Percentiles rank a stretch among this genome's conserved stretches.
phyloP scores from a whole-genome alignment of 2,113 vertebrate species.

The Elephas maximus region DNA sequence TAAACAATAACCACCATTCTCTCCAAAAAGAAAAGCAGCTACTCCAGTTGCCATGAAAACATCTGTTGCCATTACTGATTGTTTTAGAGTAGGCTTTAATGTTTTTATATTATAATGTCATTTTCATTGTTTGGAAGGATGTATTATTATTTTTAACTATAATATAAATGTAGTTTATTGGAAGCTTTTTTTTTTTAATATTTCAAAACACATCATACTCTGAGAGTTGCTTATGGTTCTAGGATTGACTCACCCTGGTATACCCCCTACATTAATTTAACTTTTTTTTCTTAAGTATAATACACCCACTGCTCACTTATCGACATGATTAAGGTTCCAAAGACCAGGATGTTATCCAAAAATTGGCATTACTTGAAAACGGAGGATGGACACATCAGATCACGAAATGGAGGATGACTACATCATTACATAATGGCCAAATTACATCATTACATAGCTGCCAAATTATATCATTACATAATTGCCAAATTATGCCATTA shows the following conservation, averaged over 20 bases:
- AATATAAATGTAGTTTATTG: not conserved
- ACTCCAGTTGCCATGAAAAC: not conserved
- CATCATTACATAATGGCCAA: too few relatives aligned
- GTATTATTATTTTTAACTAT: slow-evolving; percentile 27
- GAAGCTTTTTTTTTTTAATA: slow-evolving; percentile 38
- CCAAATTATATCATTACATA: too few relatives aligned
- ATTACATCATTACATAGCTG: too few relatives aligned
- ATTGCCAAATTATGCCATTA: too few relatives aligned
- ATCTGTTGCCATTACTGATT: not conserved
- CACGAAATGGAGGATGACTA: too few relatives aligned
- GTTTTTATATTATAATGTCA: slow-evolving; percentile 23
- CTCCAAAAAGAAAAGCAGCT: not conserved
- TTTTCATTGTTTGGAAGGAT: slow-evolving; percentile 40
- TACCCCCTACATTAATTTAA: slow-evolving; percentile 32
- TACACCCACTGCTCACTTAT: not conserved
- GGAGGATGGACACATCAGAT: too few relatives aligned
- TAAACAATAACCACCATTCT: not conserved
- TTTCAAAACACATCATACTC: slow-evolving; percentile 19
- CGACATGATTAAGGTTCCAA: too few relatives aligned
- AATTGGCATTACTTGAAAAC: too few relatives aligned
- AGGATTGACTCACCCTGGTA: not conserved
- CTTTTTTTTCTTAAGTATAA: slow-evolving; percentile 33
- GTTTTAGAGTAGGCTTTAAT: slow-evolving; percentile 33
- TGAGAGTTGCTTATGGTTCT: slow-evolving; percentile 34
- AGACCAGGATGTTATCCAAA: too few relatives aligned